Percentiles rank a stretch among this genome's conserved stretches.
Evolutionary conservation across 1,140 invertebrate species (phyloP).

Genomic region (Pseudomyrmex pallidus): DNA sequence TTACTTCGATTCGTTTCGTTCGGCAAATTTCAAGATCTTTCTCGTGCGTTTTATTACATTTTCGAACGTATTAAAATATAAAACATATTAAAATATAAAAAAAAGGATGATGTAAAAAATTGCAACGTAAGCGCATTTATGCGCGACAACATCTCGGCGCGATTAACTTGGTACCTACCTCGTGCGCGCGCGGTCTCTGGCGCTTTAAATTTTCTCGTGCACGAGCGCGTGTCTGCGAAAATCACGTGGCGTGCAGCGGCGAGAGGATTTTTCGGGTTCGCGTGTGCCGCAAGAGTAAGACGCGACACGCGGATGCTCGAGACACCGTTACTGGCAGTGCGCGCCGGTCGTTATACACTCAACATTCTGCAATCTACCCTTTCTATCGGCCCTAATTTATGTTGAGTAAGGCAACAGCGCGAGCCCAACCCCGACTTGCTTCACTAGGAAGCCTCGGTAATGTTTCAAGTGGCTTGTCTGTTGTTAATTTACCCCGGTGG

Average conservation of each 20-base stretch:
- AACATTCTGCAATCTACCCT: constrained; percentile 85
- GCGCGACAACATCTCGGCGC: neutral
- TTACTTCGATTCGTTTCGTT: neutral
- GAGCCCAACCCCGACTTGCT: constrained; percentile 77
- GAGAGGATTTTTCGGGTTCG: constrained; percentile 67
- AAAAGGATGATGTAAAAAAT: too few relatives aligned
- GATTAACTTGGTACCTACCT: constrained; percentile 5
- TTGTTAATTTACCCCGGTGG: constrained; percentile 84
- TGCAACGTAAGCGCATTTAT: too few relatives aligned
- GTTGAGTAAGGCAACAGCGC: constrained; percentile 82
- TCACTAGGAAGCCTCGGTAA: constrained; percentile 82
- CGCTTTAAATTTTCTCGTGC: constrained; percentile 35
- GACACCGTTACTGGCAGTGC: constrained; percentile 67
- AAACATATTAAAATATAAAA: too few relatives aligned
- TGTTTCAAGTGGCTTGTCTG: constrained; percentile 85
- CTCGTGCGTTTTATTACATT: neutral
- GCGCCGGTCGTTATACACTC: constrained; percentile 81
- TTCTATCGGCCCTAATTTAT: constrained; percentile 85
- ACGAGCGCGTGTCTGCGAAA: constrained; percentile 16
- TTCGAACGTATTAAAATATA: too few relatives aligned
- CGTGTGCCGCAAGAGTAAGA: constrained; percentile 71
- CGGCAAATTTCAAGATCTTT: neutral
- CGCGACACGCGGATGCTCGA: constrained; percentile 71
- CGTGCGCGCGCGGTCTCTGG: neutral
- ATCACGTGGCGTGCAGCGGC: constrained; percentile 63